phyloP scores from a whole-genome alignment of 2,113 vertebrate genomes.

The Dissostichus mawsoni region DNA sequence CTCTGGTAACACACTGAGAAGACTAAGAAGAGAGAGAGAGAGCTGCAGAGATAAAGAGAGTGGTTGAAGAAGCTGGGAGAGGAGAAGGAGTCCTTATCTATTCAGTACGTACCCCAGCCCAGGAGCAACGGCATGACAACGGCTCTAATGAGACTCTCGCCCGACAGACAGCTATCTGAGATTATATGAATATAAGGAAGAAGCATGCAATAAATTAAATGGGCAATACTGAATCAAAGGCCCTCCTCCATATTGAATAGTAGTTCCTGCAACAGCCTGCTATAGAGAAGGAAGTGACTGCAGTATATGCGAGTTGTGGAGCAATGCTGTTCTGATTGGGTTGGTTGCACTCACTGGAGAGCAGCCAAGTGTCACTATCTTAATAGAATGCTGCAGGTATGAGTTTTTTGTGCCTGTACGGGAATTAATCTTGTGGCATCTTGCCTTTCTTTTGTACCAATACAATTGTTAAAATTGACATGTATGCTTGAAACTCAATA shows the following conservation, averaged over 20 bases:
- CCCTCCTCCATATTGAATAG: constrained; percentile 41
- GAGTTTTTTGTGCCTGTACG: constrained; percentile 22
- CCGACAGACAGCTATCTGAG: constrained; percentile 48
- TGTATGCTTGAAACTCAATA: constrained; percentile 7
- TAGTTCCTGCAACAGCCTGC: constrained; percentile 45
- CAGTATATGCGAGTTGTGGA: constrained; percentile 19
- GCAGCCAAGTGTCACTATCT: constrained; percentile 57
- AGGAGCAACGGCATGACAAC: constrained; percentile 52
- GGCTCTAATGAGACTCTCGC: constrained; percentile 52
- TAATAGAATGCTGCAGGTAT: constrained; percentile 36
- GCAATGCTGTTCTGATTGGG: constrained; percentile 13
- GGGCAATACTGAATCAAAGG: constrained; percentile 38
- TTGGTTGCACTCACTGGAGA: constrained; percentile 45
- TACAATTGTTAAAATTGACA: constrained; percentile 15
- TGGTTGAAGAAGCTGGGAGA: constrained; percentile 6
- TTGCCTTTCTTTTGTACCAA: constrained; percentile 5
- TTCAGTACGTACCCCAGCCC: constrained; percentile 34
- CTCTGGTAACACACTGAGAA: constrained; percentile 28
- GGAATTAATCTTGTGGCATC: constrained; percentile 30
- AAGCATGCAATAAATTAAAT: constrained; percentile 50
- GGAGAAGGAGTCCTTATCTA: constrained; percentile 54
- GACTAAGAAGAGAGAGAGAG: constrained; percentile 5
- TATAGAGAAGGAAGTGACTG: constrained; percentile 45
- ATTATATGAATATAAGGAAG: constrained; percentile 43
- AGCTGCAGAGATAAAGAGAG: constrained; percentile 17